A percentile compares a stretch with the other conserved stretches of the same genome.
Conservation (phyloP, 2,113 vertebrate genomes). For the Blennius ocellaris region DNA sequence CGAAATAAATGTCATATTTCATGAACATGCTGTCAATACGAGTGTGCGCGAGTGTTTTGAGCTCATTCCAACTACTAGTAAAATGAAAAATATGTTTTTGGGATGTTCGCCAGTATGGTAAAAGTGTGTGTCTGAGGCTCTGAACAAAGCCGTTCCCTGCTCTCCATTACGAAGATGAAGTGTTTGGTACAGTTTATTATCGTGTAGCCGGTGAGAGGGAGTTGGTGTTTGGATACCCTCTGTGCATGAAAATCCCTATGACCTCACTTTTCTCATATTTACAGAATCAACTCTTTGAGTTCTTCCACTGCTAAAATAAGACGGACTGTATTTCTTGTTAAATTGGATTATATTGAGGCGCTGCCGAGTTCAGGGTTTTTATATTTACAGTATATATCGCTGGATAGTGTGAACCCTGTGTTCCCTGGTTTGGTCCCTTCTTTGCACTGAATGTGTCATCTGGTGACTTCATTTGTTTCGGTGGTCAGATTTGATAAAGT, state of each 20-base stretch:
- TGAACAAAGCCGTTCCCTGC: background rate
- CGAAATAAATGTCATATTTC: too few species aligned
- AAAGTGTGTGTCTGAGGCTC: background rate
- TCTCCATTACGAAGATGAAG: background rate
- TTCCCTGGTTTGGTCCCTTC: background rate
- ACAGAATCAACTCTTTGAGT: conserved; percentile 29
- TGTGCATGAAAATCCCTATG: conserved; percentile 40
- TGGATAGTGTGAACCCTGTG: background rate
- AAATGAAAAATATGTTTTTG: too few species aligned
- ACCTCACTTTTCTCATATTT: conserved; percentile 37
- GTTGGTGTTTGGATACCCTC: conserved; percentile 41
- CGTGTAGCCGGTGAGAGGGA: conserved; percentile 26
- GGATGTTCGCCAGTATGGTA: background rate
- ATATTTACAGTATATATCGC: background rate
- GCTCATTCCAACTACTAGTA: too few species aligned
- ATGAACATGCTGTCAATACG: too few species aligned
- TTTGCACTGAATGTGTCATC: conserved; percentile 16
- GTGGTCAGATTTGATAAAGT: conserved; percentile 1
- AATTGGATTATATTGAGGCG: conserved; percentile 14
- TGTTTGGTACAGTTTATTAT: conserved; percentile 6
- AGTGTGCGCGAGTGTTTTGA: too few species aligned
- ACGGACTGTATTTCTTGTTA: conserved; percentile 32
- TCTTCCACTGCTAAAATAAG: conserved; percentile 44
- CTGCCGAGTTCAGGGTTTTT: conserved; percentile 10
- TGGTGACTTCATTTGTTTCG: conserved; percentile 34